Conservation (phyloP, 2,797 vertebrate species). For the Vireo griseus region DNA sequence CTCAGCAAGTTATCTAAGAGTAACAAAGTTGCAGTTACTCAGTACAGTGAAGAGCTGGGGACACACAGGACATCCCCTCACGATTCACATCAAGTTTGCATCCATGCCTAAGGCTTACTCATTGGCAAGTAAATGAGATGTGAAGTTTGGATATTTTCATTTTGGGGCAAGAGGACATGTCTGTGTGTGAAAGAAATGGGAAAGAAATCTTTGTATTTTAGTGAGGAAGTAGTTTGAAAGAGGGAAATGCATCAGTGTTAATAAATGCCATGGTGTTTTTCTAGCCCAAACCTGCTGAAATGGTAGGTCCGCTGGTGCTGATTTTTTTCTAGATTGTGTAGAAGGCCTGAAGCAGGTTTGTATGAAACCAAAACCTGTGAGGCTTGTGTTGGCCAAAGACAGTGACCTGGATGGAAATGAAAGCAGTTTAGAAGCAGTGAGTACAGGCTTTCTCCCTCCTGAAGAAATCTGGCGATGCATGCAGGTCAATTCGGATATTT, state of each 20-base stretch:
- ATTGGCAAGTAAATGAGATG: slow-evolving; percentile 25
- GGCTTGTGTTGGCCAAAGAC: not conserved
- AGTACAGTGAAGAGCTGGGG: not conserved
- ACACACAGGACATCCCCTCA: not conserved
- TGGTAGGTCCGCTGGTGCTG: not conserved
- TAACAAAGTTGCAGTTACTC: not conserved
- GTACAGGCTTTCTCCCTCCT: not conserved
- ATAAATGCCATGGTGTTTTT: not conserved
- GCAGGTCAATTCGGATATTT: not conserved
- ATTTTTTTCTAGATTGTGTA: not conserved
- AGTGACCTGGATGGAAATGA: not conserved
- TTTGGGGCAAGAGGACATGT: not conserved
- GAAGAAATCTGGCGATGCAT: not conserved
- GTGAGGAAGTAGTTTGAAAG: not conserved
- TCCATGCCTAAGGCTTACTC: slow-evolving; percentile 67
- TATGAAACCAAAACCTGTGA: not conserved
- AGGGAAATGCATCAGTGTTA: not conserved
- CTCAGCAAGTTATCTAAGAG: not conserved
- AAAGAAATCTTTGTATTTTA: not conserved
- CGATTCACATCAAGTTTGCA: not conserved
- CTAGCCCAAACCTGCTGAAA: not conserved
- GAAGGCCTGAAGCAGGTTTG: not conserved
- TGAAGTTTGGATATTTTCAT: slow-evolving; percentile 7
- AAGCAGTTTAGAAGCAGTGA: not conserved
- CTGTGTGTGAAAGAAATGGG: not conserved